phyloP scores from a whole-genome alignment of 2,888 invertebrate genomes.

The Sycophila texana region DNA sequence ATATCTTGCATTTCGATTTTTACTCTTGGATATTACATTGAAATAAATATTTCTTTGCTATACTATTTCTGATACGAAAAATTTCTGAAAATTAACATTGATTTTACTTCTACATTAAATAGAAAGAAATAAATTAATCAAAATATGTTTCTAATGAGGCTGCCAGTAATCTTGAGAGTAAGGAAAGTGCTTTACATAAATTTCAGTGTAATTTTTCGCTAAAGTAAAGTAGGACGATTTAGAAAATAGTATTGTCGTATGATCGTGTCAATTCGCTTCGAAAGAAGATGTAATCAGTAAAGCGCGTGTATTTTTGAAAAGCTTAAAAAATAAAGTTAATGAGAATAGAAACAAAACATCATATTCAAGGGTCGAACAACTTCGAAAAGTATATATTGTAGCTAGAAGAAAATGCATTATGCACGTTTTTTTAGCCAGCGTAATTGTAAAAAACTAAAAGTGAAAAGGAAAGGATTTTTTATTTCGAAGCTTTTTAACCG shows the following conservation, averaged over 20 bases:
- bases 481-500: slow-evolving; percentile 47
- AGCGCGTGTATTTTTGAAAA: slow-evolving; percentile 55
- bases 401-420: slow-evolving; percentile 31
- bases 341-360: slow-evolving; percentile 18
- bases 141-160: no score
- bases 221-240: not conserved
- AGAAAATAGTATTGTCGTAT: slow-evolving; percentile 37
- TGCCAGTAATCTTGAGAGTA: no score
- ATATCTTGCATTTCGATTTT: slow-evolving; percentile 48
- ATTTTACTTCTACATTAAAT: no score
- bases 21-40: not conserved
- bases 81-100: not conserved
- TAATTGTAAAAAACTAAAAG: slow-evolving; percentile 2
- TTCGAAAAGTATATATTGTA: slow-evolving; percentile 38
- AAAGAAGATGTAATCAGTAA: slow-evolving; percentile 39
- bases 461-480: slow-evolving; percentile 23
- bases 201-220: no score
- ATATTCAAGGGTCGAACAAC: slow-evolving; percentile 35
- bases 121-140: no score
- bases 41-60: no score
- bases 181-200: no score
- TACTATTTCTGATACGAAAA: not conserved
- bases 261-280: slow-evolving; percentile 52
- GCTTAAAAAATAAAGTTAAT: slow-evolving; percentile 37
- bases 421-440: not conserved